These are phyloP conservation scores for Prinia subflava DNA, from an alignment of 2,113 vertebrate genomes.

Conservation along the genomic window DNA sequence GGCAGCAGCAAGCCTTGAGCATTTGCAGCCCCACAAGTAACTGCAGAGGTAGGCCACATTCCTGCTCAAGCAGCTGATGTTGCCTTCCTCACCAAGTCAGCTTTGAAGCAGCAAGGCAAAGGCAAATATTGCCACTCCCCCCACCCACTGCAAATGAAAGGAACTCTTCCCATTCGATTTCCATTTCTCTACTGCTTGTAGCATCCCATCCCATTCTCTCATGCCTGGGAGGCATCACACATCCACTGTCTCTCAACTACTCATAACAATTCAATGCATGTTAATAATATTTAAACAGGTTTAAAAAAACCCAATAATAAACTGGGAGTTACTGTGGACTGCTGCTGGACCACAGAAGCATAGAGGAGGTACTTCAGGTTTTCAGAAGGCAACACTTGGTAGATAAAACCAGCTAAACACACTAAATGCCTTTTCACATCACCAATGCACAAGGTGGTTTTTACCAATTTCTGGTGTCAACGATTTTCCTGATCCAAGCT, in stretches of 20 bases:
- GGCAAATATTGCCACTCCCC: not conserved
- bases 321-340: not conserved
- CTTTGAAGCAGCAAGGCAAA: not conserved
- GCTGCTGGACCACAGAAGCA: not conserved
- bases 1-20: not conserved
- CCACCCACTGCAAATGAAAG: not conserved
- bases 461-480: not conserved
- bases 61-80: not conserved
- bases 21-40: not conserved
- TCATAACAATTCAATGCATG: not conserved
- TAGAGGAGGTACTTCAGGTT: not conserved
- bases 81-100: not conserved
- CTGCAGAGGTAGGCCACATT: not conserved
- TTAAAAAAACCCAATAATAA: not conserved
- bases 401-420: not conserved
- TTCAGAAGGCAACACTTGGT: not conserved
- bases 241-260: not conserved
- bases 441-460: not conserved
- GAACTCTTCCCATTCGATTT: not conserved
- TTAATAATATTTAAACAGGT: not conserved
- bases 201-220: not conserved
- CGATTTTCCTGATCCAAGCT: not conserved
- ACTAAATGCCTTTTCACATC: not conserved
- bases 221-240: not conserved
- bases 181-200: not conserved